A percentile compares a stretch with the other conserved stretches of the same genome.
Conservation (phyloP, 2,113 vertebrate genomes). For the Gobius niger region DNA sequence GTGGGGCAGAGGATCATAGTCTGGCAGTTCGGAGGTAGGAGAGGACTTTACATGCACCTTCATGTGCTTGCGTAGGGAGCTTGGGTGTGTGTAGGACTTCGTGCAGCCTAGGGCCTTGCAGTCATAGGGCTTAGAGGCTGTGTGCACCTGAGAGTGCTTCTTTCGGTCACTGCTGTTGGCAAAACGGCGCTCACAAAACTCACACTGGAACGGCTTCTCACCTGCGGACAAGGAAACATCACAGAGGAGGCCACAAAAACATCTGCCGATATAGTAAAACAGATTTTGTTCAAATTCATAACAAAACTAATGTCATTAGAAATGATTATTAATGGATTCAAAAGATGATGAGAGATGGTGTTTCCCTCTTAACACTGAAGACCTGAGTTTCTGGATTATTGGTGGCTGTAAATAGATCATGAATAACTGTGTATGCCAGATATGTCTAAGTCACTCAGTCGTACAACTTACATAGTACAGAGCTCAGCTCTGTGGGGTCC, state of each 20-base stretch:
- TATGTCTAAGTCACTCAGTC: no score
- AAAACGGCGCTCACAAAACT: slow-evolving; percentile 95
- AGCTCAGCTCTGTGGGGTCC: no score
- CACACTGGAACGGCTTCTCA: slow-evolving; percentile 97
- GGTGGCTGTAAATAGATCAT: no score
- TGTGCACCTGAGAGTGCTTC: slow-evolving; percentile 96
- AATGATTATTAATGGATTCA: no score
- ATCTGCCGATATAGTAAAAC: no score
- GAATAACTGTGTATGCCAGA: no score
- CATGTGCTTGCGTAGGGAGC: slow-evolving; percentile 95
- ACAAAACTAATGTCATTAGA: no score
- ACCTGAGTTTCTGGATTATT: no score
- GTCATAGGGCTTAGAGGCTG: slow-evolving; percentile 95
- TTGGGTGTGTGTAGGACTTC: slow-evolving; percentile 97
- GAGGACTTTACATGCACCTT: slow-evolving; percentile 94
- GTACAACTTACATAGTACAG: no score
- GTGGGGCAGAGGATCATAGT: slow-evolving; percentile 57
- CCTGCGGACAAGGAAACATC: slow-evolving; percentile 70
- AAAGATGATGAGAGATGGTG: no score
- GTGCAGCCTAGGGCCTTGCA: slow-evolving; percentile 94
- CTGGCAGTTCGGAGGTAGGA: slow-evolving; percentile 79
- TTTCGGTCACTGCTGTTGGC: slow-evolving; percentile 96
- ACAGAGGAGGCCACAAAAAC: background rate
- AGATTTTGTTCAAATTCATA: no score
- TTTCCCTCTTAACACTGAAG: no score